These are phyloP conservation scores for Chrysochloris asiatica DNA, from an alignment of 2,113 vertebrate species.

Conservation along the genomic window DNA sequence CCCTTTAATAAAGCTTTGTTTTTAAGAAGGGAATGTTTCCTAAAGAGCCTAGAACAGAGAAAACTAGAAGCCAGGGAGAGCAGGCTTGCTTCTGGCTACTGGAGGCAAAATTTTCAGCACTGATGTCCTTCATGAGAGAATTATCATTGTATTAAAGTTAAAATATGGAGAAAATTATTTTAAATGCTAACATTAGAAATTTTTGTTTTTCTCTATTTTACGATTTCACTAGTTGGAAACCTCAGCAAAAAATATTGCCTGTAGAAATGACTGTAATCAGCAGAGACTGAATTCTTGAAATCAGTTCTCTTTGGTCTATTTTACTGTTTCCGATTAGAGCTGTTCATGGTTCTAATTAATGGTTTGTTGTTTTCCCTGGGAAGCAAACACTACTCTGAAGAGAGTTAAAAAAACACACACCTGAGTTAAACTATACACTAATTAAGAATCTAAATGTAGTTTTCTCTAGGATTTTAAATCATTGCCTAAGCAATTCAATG, in stretches of 20 bases:
- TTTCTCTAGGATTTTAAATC: neutral
- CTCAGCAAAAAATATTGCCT: neutral
- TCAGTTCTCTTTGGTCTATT: neutral
- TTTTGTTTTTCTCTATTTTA: conserved; percentile 20
- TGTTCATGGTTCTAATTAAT: conserved; percentile 36
- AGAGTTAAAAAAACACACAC: neutral
- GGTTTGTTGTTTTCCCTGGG: conserved; percentile 24
- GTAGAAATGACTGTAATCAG: neutral
- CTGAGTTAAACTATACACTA: neutral
- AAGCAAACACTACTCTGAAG: conserved; percentile 29
- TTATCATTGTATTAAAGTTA: neutral
- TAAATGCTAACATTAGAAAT: neutral
- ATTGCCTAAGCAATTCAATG: conserved; percentile 33
- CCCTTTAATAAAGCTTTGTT: neutral
- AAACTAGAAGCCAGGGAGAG: neutral
- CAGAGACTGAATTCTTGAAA: neutral
- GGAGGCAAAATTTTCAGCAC: neutral
- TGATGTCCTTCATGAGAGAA: neutral
- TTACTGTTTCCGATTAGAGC: neutral
- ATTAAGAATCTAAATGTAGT: neutral
- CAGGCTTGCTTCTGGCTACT: neutral
- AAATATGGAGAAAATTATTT: neutral
- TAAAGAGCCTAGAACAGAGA: neutral
- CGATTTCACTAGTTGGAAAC: neutral
- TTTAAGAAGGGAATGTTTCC: neutral